Evolutionary conservation across 2,888 invertebrate genomes (phyloP), one percentile per base, ranked within the genome.

Genomic region (Ormyrus nitidulus): DNA sequence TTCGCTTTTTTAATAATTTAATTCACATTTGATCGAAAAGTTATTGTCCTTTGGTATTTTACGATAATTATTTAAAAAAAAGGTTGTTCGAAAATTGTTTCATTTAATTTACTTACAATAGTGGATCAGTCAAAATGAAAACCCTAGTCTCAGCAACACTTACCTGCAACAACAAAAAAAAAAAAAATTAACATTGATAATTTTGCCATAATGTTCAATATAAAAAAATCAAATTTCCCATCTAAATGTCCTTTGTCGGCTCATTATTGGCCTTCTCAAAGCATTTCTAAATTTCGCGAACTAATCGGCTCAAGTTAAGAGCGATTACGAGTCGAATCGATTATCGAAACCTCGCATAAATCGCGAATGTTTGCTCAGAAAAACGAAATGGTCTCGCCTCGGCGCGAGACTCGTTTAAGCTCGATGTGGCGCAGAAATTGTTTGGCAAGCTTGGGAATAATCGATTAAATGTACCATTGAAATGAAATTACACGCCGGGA

Each of bases 401-500:
- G 19, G 19, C 19, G 19, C 19, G 19, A 19, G 1, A 19, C 19
- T 19, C 19, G 19, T 19, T 19, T 19, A 19, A 19, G 19, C 19
- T 19, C 19, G 19, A 2, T 19, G 19, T 19, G 19, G 19, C 19
- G 58, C n/a, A 77, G 5, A 46, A n/a, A 48, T 54, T 19, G 19
- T 19, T 19, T 53, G 44, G n/a, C 49, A 49, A 65, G 54, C 73
- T 56, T 44, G 9, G 46, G 44, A 49, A 66, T 58, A 77, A 70
- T 58, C 77, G 70, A 77, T 70, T 64, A 64, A 70, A 44, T 51
- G 56, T 3, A 19, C 72, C 59, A 78, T 78, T 66, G 51, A 78
- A 78, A 66, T 56, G 6, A 78, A 78, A 78, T 72, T 78, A 71
- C 72, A 78, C 19, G 19, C 61, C 19, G 19, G 11, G 48, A 71